Evolutionary conservation across 2,888 invertebrate genomes (phyloP).

Genomic region (Cactoblastis cactorum): DNA sequence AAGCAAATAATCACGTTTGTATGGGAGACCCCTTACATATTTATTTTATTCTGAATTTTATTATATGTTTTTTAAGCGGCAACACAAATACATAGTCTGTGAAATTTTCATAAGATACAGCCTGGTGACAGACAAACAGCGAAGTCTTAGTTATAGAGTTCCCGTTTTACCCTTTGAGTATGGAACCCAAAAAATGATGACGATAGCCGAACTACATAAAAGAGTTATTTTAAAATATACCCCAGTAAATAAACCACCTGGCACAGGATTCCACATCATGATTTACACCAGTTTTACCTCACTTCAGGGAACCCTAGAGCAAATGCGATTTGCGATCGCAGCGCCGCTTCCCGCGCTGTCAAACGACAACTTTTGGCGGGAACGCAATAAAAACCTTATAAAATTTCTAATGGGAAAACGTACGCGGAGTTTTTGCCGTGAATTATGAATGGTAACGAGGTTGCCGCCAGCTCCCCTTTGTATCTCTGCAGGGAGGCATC

Average conservation of each 20-base stretch:
- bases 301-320: conserved; percentile 19
- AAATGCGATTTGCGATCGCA: conserved; percentile 30
- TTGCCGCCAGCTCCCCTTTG: conserved; percentile 42
- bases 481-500: conserved; percentile 25
- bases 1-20: too few relatives aligned
- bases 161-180: too few relatives aligned
- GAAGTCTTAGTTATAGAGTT: too few relatives aligned
- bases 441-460: conserved; percentile 79
- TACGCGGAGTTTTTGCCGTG: conserved; percentile 70
- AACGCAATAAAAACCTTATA: conserved; percentile 74
- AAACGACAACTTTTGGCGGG: conserved; percentile 55
- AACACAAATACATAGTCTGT: too few relatives aligned
- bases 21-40: too few relatives aligned
- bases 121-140: too few relatives aligned
- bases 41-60: too few relatives aligned
- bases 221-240: too few relatives aligned
- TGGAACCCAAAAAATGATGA: too few relatives aligned
- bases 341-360: conserved; percentile 32
- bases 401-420: conserved; percentile 78
- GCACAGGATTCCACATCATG: neutral
- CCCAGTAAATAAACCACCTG: neutral
- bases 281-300: neutral
- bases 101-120: too few relatives aligned
- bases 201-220: too few relatives aligned
- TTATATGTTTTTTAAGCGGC: too few relatives aligned